Base-by-base conservation (phyloP, 2,888 invertebrate species). In the Disparrhopalites patrizii region DNA sequence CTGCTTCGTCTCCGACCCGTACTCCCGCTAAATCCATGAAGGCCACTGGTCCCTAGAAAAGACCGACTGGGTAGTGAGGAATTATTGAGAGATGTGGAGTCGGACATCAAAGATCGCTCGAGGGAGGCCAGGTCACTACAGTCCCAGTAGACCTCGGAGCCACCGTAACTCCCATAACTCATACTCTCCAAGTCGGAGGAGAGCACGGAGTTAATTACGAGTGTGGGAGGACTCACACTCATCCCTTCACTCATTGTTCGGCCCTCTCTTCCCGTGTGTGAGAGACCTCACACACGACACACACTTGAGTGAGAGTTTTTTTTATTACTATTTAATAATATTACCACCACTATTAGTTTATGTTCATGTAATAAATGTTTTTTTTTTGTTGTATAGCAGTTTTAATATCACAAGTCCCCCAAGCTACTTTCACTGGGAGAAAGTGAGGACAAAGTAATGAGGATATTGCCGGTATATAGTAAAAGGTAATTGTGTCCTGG, bases 71-170 rank as follows among this genome's bases (percentile, higher is more conserved):
- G 66, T 33, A 62, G 43, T n/a, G n/a, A n/a, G 15, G 66, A 66
- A 20, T 62, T 62, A 40, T 66, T 66, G 20, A 66, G 62, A 13
- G 65, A 66, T 15, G 43, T 51, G 13, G 66, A 62, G 31, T 68
- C 68, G 3, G 63, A 63, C 43, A 68, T 43, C 15, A 73, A 62
- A 15, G 66, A 66, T 36, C 67, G 40, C 43, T 71, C 73, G 31
- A 73, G 36, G 23, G 66, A 67, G 10, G 67, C 67, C 3, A 58
- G 38, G 55, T 73, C 73, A 57, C 65, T 65, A 58, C 69, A 70
- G 54, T 72, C 72, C 72, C 72, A 72, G 50, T 67, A 72, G 7
- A 67, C 70, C 23, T 67, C 66, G 3, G 66, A 66, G 18, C 61
- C 60, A 15, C 57, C 66, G 50, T 66, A 66, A 38, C 52, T 52